A percentile compares a stretch with the other conserved stretches of the same genome.
These are phyloP conservation scores for Aleiodes alternator DNA, from an alignment of 2,888 invertebrate genomes.

Conservation along the genomic window DNA sequence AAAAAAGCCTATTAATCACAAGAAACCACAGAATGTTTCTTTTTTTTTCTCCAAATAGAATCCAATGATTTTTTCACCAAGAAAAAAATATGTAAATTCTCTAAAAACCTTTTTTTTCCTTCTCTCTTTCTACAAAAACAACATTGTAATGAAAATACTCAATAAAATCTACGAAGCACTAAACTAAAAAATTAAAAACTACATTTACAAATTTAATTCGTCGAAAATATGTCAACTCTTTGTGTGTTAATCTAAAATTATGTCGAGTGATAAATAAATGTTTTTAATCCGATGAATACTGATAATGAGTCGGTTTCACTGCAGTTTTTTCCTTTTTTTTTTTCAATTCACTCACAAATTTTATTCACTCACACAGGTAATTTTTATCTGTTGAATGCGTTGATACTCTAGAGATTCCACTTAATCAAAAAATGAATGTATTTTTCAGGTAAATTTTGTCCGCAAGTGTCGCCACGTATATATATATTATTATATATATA, in stretches of 20 bases:
- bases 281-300: neutral
- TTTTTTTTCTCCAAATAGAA: neutral
- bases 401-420: too few relatives aligned
- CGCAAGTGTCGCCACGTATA: slow-evolving; percentile 4
- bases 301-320: slow-evolving; percentile 6
- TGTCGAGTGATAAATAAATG: too few relatives aligned
- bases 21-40: neutral
- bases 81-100: neutral
- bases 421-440: neutral
- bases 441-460: neutral
- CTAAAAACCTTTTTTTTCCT: neutral
- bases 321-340: slow-evolving; percentile 1
- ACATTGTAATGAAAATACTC: too few relatives aligned
- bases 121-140: too few relatives aligned
- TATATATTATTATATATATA: neutral
- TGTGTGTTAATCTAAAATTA: too few relatives aligned
- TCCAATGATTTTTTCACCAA: neutral
- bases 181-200: too few relatives aligned
- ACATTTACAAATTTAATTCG: too few relatives aligned
- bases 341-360: neutral
- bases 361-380: slow-evolving; percentile 1
- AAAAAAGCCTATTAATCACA: neutral
- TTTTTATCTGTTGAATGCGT: slow-evolving; percentile 30
- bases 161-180: too few relatives aligned
- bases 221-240: too few relatives aligned